Evolutionary conservation across 2,888 invertebrate species (phyloP), one percentile per base, ranked within the genome.

Genomic region (Heterodera filipjevi): DNA sequence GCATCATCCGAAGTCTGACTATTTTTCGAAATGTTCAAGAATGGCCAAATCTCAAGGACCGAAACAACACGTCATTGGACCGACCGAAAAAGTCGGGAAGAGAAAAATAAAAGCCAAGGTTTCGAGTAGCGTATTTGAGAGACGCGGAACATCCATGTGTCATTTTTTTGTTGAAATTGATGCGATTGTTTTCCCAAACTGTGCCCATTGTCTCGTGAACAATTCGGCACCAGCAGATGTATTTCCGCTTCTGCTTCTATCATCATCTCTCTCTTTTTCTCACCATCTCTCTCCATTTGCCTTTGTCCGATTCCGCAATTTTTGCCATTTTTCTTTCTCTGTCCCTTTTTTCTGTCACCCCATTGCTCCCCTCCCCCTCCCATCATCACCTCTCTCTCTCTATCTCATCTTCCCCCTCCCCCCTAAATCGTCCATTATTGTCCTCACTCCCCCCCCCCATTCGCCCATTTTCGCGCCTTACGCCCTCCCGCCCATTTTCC

Each of bases 1-100:
- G n/a, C n/a, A n/a, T n/a, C n/a, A n/a, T n/a, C n/a, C n/a, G n/a
- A n/a, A n/a, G n/a, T n/a, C n/a, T n/a, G n/a, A n/a, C n/a, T n/a
- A n/a, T 70, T 70, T 22, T 30, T n/a, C n/a, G 19, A n/a, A 70
- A n/a, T 39, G 22, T n/a, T 6, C n/a, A 19, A 70, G n/a, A 70
- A n/a, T 3, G 44, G n/a, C 12, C 44, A 44, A 12, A 5, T 10
- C 8, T 5, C 12, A 12, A n/a, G n/a, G n/a, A n/a, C n/a, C n/a
- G n/a, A n/a, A n/a, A n/a, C n/a, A n/a, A n/a, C n/a, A n/a, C n/a
- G 5, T 12, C 88, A 79, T 87, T 86, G 46, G 88, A 87, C 86
- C 90, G 90, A 75, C 89, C 87, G 85, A 89, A 90, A 76, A 89
- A 87, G 77, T 90, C 87, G 79, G 86, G 87, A 78, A 90, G 89